phyloP scores from a whole-genome alignment of 2,113 vertebrate species.

The Probosciger aterrimus region DNA sequence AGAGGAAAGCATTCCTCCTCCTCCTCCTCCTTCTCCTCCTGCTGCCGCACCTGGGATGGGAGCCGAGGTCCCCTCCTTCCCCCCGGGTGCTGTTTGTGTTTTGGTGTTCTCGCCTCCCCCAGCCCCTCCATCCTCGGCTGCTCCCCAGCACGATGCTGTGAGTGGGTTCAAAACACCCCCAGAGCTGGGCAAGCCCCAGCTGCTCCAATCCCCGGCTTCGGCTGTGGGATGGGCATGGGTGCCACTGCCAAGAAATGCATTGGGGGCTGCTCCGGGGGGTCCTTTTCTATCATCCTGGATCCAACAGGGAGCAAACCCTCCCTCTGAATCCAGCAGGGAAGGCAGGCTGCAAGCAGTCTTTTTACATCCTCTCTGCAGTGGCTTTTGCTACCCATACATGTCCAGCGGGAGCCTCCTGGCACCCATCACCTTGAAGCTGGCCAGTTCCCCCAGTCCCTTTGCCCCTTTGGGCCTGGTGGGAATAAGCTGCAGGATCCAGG shows the following conservation, averaged over 20 bases:
- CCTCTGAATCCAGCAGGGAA: not conserved
- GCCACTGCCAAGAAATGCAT: not conserved
- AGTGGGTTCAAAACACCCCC: constrained; percentile 14
- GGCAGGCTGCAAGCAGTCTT: not conserved
- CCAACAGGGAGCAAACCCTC: not conserved
- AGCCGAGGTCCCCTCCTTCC: not conserved
- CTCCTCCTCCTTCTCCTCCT: not conserved
- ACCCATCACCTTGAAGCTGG: not conserved
- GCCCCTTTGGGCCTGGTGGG: not conserved
- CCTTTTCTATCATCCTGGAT: not conserved
- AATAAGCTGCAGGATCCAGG: not conserved
- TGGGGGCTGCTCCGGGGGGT: not conserved
- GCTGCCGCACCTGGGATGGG: not conserved
- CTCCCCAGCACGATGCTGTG: not conserved
- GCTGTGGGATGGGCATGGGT: not conserved
- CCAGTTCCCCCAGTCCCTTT: not conserved
- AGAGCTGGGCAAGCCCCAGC: constrained; percentile 4
- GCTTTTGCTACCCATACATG: not conserved
- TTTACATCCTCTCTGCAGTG: not conserved
- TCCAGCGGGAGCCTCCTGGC: not conserved
- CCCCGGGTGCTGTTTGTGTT: not conserved
- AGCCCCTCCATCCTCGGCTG: not conserved
- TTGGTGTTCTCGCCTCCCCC: not conserved
- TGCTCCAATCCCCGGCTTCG: not conserved
- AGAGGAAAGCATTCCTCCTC: not conserved